These are phyloP conservation scores for Nebria brevicollis DNA, from an alignment of 2,888 invertebrate species.

Conservation along the genomic window DNA sequence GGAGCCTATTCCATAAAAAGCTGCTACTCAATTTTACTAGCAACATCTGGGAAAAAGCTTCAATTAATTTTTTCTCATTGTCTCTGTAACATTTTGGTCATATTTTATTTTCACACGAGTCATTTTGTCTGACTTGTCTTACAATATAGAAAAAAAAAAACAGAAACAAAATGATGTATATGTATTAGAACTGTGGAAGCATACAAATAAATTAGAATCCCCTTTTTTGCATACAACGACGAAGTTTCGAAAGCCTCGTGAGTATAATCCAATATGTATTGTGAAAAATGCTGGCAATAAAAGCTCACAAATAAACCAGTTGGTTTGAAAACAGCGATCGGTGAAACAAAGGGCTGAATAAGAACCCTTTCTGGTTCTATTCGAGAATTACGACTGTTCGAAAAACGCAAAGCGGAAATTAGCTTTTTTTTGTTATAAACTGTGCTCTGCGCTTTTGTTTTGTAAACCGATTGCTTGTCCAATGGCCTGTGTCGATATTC, in stretches of 20 bases:
- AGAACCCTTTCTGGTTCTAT: constrained; percentile 40
- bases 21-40: too few species aligned
- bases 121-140: background rate
- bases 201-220: constrained; percentile 28
- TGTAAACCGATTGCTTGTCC: constrained; percentile 28
- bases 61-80: too few species aligned
- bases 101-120: too few species aligned
- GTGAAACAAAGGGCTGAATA: constrained; percentile 42
- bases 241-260: constrained; percentile 20
- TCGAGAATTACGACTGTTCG: constrained; percentile 47
- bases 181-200: constrained; percentile 28
- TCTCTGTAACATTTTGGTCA: too few species aligned
- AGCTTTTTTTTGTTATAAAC: constrained; percentile 43
- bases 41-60: too few species aligned
- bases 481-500: constrained; percentile 19
- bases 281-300: constrained; percentile 47
- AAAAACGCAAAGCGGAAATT: constrained; percentile 47
- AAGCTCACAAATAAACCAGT: constrained; percentile 44
- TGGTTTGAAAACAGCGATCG: constrained; percentile 29
- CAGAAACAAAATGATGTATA: constrained; percentile 4
- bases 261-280: constrained; percentile 47
- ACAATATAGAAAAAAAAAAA: background rate
- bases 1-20: too few species aligned
- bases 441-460: constrained; percentile 36
- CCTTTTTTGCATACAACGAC: background rate